Evolutionary conservation across 2,113 vertebrate species (phyloP), one percentile per base, ranked within the genome.

Genomic region (Chaetura pelagica): DNA sequence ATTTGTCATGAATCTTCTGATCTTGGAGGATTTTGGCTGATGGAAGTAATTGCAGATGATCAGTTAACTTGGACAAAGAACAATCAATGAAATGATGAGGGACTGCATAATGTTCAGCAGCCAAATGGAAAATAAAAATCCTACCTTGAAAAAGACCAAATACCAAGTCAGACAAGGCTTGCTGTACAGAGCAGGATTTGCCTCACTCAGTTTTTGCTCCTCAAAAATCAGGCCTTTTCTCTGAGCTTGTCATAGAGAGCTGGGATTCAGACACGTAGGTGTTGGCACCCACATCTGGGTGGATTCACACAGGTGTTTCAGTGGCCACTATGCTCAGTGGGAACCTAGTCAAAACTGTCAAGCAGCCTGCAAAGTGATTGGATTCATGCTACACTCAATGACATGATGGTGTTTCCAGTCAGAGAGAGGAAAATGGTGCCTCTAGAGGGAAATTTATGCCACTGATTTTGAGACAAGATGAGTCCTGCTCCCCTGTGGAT

Each of bases 401-500:
- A 9, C 79, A 44, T 2, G 20, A 10, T 24, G 19, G 11, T 27
- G 6, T 19, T 90, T 76, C 44, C 62, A 62, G 55, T 12, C 54
- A 69, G 35, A 12, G n/a, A 49, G 54, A 76, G 24, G 16, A 63
- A 79, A 91, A 49, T 7, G 15, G 7, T 42, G 23, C 38, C 38
- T 67, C 52, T 78, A 44, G 27, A 64, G 22, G 4, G 40, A 58
- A 85, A 68, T 73, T 61, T 57, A 27, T 40, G 62, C 62, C 30
- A 6, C 6, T 30, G 16, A 17, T 30, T 87, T 80, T 54, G 51
- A 82, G 23, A 30, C 6, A 35, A 57, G 32, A 22, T 21, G 32
- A 27, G 22, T 29, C 3, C 0, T n/a, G 16, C 3, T 46, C 15
- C 6, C 23, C 17, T 9, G 7, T 3, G 11, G 14, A 7, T 12